These are phyloP conservation scores for Pocillopora meandrina DNA, from an alignment of 92 coral and sea anemone species.

Conservation along the genomic window DNA sequence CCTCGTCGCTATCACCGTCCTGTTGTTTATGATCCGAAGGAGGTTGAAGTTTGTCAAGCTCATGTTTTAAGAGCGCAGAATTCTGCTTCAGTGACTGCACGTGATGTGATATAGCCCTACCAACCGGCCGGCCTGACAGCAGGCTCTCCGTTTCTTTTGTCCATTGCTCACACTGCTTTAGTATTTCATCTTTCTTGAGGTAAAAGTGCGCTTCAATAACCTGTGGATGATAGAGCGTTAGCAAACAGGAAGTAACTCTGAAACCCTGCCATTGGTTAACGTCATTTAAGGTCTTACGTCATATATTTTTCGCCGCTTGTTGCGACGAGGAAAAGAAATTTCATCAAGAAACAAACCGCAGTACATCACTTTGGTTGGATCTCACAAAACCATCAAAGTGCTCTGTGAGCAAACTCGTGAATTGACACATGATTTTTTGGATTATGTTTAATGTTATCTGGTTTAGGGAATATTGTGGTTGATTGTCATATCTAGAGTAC, in stretches of 20 bases:
- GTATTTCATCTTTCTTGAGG: constrained; percentile 90
- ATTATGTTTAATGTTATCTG: too few relatives aligned
- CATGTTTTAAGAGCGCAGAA: constrained; percentile 81
- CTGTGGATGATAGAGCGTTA: constrained; percentile 30
- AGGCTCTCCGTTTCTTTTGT: constrained; percentile 86
- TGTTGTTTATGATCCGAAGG: constrained; percentile 44
- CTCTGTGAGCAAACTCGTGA: too few relatives aligned
- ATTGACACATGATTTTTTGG: too few relatives aligned
- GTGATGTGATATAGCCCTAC: constrained; percentile 91
- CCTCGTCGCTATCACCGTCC: constrained; percentile 28
- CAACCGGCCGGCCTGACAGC: constrained; percentile 70
- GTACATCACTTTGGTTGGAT: too few relatives aligned
- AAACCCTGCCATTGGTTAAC: neutral
- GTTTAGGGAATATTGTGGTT: too few relatives aligned
- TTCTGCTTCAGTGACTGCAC: constrained; percentile 89
- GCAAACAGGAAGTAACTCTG: neutral
- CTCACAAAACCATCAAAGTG: too few relatives aligned
- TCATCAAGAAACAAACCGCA: too few relatives aligned
- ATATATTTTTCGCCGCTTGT: too few relatives aligned
- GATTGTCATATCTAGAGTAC: too few relatives aligned
- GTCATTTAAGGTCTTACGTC: too few relatives aligned
- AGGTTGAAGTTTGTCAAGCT: constrained; percentile 74
- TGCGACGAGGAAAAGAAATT: too few relatives aligned
- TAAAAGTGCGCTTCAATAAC: constrained; percentile 97
- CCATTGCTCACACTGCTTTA: constrained; percentile 93